Conservation (phyloP, 2,888 invertebrate species). For the Psylliodes chrysocephalus region DNA sequence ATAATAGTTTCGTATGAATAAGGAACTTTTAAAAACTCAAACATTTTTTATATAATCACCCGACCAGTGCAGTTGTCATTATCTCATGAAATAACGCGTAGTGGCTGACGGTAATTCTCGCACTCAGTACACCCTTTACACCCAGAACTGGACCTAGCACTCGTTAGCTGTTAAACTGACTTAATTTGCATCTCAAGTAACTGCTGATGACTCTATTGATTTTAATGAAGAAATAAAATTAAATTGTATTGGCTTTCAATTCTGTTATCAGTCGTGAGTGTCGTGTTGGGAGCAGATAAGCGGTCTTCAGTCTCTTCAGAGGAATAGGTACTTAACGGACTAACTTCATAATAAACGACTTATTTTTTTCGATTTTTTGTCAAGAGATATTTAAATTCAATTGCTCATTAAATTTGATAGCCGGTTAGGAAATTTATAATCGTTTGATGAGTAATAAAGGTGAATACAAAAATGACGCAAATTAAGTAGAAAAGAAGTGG, state of each 20-base stretch:
- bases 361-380: constrained; percentile 1
- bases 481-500: too few relatives aligned
- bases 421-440: background rate
- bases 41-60: too few relatives aligned
- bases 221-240: constrained; percentile 30
- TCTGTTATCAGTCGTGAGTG: constrained; percentile 24
- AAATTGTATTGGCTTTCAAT: constrained; percentile 23
- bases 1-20: too few relatives aligned
- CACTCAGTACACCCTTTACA: constrained; percentile 44
- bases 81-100: background rate
- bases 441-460: too few relatives aligned
- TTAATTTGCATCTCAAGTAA: constrained; percentile 47
- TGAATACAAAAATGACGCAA: too few relatives aligned
- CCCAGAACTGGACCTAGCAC: constrained; percentile 33
- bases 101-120: background rate
- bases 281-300: constrained; percentile 10
- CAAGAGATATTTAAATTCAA: background rate
- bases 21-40: too few relatives aligned
- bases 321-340: constrained; percentile 6
- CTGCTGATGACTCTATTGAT: constrained; percentile 35
- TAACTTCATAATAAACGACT: constrained; percentile 10
- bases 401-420: background rate
- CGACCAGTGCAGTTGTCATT: too few relatives aligned
- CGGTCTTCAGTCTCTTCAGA: background rate
- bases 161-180: constrained; percentile 33